Conservation (phyloP, 2,113 vertebrate species). For the crab-eating macaque (Macaca fascicularis) region T2T-MFA8v1.1 NC_088381.1:168644501-168645000, state of each 20-base stretch:
- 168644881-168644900: background rate
- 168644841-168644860: fast-evolving
- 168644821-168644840: fast-evolving
- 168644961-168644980: background rate
- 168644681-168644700: background rate
- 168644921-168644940: background rate
- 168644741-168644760: background rate
- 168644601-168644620: background rate
- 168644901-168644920: background rate
- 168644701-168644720: background rate
- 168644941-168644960: background rate
- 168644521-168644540: background rate
- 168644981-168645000: background rate
- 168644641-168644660: background rate
- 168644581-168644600: background rate
- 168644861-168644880: background rate
- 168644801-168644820: fast-evolving
- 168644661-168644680: background rate
- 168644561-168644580: fast-evolving
- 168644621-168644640: no score
- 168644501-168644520: background rate
- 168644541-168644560: fast-evolving
- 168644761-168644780: fast-evolving
- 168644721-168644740: background rate
- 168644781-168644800: fast-evolving